Evolutionary conservation across 2,888 invertebrate species (phyloP).

Genomic region (Synergus laeviventris): DNA sequence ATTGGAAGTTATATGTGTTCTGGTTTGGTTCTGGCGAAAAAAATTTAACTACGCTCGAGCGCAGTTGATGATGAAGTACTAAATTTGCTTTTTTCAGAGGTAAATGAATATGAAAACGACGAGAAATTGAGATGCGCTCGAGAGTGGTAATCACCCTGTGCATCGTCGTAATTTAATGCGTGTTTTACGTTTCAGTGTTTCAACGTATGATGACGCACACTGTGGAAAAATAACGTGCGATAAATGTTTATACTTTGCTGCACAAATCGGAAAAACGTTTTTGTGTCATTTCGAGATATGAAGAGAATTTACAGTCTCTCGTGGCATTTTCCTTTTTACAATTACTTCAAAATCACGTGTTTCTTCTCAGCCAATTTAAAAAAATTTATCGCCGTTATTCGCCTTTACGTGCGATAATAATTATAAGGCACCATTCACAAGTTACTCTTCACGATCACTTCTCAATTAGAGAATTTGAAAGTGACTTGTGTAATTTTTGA

Average conservation of each 20-base stretch:
- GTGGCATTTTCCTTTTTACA: not conserved
- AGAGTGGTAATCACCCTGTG: constrained; percentile 41
- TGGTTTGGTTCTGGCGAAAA: constrained; percentile 24
- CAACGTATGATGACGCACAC: constrained; percentile 40
- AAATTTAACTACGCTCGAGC: constrained; percentile 44
- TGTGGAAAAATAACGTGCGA: constrained; percentile 35
- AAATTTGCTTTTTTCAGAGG: constrained; percentile 20
- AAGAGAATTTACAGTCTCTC: not conserved
- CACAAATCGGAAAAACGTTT: not conserved
- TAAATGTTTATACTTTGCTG: not conserved
- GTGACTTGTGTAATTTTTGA: not conserved
- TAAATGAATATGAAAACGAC: constrained; percentile 38
- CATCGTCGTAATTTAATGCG: constrained; percentile 47
- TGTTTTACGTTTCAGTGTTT: constrained; percentile 53
- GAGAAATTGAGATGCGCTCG: constrained; percentile 40
- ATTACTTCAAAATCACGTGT: not conserved
- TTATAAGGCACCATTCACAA: not conserved
- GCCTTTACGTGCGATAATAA: not conserved
- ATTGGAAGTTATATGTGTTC: constrained; percentile 35
- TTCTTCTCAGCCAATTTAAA: not conserved
- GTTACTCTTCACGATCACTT: not conserved
- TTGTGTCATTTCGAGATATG: not conserved
- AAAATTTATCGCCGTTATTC: constrained; percentile 33
- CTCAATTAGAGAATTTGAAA: not conserved
- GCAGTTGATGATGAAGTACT: not conserved